phyloP scores from a whole-genome alignment of 2,113 vertebrate species.

The Plecturocebus donacophilus region DNA sequence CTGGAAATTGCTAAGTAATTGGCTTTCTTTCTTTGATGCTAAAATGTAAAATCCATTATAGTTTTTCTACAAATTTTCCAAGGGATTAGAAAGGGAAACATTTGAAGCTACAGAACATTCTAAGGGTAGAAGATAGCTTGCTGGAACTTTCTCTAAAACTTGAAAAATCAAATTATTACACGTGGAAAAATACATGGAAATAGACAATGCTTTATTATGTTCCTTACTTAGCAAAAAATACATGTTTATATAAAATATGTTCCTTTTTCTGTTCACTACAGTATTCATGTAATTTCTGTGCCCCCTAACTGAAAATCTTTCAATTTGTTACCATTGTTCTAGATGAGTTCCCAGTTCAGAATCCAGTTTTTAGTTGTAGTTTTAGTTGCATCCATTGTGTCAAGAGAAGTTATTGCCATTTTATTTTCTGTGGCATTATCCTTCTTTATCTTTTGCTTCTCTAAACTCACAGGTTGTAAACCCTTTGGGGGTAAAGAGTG shows the following conservation, averaged over 20 bases:
- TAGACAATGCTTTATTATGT: neutral
- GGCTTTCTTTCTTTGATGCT: neutral
- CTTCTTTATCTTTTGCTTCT: neutral
- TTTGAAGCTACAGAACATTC: slow-evolving; percentile 33
- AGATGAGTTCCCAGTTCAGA: neutral
- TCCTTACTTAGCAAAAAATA: neutral
- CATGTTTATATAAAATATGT: neutral
- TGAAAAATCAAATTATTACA: slow-evolving; percentile 43
- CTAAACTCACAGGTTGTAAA: neutral
- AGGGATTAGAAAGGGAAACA: slow-evolving; percentile 29
- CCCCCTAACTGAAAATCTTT: neutral
- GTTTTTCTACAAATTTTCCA: slow-evolving; percentile 18
- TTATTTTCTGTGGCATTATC: neutral
- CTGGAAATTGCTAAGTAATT: slow-evolving; percentile 9
- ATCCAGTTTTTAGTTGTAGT: neutral
- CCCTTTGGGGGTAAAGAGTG: neutral
- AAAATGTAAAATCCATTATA: slow-evolving; percentile 30
- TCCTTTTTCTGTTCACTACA: neutral
- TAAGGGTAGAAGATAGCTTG: neutral
- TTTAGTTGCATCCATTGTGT: neutral
- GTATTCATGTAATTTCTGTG: neutral
- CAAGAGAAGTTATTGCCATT: slow-evolving; percentile 7
- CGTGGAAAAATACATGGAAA: neutral
- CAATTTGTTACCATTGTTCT: neutral
- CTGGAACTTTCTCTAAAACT: slow-evolving; percentile 43